These are phyloP conservation scores for Girardinichthys multiradiatus DNA, from an alignment of 2,113 vertebrate genomes.

Conservation along the genomic window DNA sequence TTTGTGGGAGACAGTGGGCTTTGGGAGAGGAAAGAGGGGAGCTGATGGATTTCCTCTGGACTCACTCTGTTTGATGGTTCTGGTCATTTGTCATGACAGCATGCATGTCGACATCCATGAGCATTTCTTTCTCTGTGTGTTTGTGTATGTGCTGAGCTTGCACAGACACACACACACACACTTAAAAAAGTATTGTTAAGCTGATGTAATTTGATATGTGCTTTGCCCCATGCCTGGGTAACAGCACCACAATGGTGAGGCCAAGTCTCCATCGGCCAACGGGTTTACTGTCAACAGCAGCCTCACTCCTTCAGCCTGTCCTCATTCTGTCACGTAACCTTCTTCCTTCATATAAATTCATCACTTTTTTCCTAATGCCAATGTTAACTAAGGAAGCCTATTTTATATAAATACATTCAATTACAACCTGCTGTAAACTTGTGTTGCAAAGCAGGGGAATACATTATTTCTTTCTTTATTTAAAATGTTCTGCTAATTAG, in stretches of 20 bases:
- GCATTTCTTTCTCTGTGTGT: not conserved
- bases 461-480: too few species aligned
- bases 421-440: not conserved
- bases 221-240: slow-evolving; percentile 38
- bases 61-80: slow-evolving; percentile 39
- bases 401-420: not conserved
- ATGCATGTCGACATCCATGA: slow-evolving; percentile 5
- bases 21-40: slow-evolving; percentile 51
- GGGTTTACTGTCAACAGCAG: slow-evolving; percentile 55
- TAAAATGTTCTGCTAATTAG: not conserved
- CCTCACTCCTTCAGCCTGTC: slow-evolving; percentile 29
- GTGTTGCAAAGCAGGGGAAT: not conserved
- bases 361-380: slow-evolving; percentile 25
- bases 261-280: slow-evolving; percentile 42
- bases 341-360: slow-evolving; percentile 32
- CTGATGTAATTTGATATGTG: slow-evolving; percentile 54
- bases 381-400: not conserved
- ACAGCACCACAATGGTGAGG: slow-evolving; percentile 29
- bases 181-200: slow-evolving; percentile 11
- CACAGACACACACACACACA: not conserved
- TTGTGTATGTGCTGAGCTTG: not conserved
- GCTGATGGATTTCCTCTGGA: slow-evolving; percentile 68
- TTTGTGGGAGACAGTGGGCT: slow-evolving; percentile 54
- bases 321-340: slow-evolving; percentile 58
- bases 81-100: slow-evolving; percentile 52